Conservation (phyloP, 2,113 vertebrate genomes). For the Hippolais icterina region DNA sequence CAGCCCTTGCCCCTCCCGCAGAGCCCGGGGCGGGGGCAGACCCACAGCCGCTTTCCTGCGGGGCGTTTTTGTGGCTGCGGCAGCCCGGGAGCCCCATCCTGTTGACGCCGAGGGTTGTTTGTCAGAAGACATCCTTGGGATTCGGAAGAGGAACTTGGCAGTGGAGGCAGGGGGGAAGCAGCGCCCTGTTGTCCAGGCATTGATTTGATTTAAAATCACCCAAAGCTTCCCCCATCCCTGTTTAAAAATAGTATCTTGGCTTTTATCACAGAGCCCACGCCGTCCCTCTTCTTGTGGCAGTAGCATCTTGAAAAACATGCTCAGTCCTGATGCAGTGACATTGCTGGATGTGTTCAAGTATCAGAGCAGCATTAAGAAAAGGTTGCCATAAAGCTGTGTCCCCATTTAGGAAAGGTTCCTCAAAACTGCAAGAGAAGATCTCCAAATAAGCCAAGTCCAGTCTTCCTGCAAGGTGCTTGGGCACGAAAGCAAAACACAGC, state of each 20-base stretch:
- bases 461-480: background rate
- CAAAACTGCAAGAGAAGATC: background rate
- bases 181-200: background rate
- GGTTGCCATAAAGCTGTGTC: background rate
- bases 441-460: background rate
- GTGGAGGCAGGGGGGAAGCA: background rate
- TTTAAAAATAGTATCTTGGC: constrained; percentile 8
- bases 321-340: background rate
- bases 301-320: background rate
- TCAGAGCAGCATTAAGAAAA: background rate
- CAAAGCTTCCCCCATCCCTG: background rate
- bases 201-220: background rate
- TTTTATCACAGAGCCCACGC: background rate
- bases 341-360: background rate
- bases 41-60: background rate
- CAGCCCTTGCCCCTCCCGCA: background rate
- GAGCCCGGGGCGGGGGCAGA: background rate
- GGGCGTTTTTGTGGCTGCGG: background rate
- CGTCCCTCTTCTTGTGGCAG: background rate
- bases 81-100: background rate
- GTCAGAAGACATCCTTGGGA: background rate
- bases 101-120: background rate
- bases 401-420: background rate
- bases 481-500: background rate
- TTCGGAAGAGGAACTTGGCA: background rate